Evolutionary conservation across 35 echinoderm and acorn worm species (phyloP).

Genomic region (Ophiothrix spiculata): DNA sequence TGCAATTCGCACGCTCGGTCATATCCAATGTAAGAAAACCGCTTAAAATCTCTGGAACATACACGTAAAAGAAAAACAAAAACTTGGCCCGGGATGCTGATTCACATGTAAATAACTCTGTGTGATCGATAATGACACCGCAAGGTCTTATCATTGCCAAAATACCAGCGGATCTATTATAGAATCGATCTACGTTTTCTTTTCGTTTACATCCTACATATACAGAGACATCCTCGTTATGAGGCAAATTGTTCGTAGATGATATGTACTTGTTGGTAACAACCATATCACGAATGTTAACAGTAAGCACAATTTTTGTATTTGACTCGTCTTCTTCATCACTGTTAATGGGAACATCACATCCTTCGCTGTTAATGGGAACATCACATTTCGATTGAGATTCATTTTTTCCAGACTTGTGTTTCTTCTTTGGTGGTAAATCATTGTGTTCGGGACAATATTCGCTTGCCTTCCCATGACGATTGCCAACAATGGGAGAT

Average conservation of each 20-base stretch:
- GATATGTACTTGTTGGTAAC: no score
- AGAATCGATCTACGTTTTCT: background rate
- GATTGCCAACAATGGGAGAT: background rate
- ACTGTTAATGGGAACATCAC: no score
- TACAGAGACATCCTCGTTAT: background rate
- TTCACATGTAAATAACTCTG: background rate
- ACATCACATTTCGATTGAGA: background rate
- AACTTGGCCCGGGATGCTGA: background rate
- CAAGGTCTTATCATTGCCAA: background rate
- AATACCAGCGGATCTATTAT: background rate
- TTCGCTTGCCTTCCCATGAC: background rate
- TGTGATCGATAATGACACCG: background rate
- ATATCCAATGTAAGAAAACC: background rate
- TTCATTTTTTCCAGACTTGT: background rate
- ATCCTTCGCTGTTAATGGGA: background rate
- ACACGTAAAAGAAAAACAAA: background rate
- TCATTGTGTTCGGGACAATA: background rate
- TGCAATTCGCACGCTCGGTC: background rate
- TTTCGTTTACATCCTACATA: background rate
- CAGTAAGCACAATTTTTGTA: background rate
- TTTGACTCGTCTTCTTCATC: background rate
- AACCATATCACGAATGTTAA: background rate
- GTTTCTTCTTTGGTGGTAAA: background rate
- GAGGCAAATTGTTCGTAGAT: no score
- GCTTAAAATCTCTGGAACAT: background rate